Conservation (phyloP, 64 coral and sea anemone genomes). For the Hydrozoanthus tunicans region DNA sequence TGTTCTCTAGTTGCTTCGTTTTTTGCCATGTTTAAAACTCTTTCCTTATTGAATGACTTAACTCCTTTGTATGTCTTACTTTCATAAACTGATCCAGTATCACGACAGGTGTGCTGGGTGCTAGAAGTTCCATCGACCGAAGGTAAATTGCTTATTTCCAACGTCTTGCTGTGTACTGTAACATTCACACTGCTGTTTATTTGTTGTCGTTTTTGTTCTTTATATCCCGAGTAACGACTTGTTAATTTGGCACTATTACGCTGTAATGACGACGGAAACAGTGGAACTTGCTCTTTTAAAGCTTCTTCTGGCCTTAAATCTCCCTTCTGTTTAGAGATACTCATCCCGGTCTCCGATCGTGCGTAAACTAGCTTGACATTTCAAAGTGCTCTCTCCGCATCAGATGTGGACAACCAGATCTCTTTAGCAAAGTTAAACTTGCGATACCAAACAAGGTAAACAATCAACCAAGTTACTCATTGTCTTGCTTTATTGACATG, state of each 20-base stretch:
- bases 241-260: constrained; percentile 59
- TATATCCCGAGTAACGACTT: constrained; percentile 53
- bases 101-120: not conserved
- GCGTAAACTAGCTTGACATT: not conserved
- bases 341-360: not conserved
- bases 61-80: constrained; percentile 15
- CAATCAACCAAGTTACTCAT: constrained; percentile 27
- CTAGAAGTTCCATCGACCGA: not conserved
- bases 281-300: not conserved
- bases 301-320: not conserved
- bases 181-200: not conserved
- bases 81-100: not conserved
- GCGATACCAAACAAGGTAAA: constrained; percentile 20
- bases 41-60: constrained; percentile 17
- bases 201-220: constrained; percentile 37
- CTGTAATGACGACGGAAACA: not conserved
- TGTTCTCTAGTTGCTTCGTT: constrained; percentile 7
- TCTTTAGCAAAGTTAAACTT: constrained; percentile 6
- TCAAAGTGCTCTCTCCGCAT: not conserved
- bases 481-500: constrained; percentile 42
- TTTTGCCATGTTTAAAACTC: not conserved
- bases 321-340: not conserved
- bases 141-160: constrained; percentile 9
- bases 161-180: constrained; percentile 20
- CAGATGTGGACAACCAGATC: not conserved